Evolutionary conservation across 1,140 invertebrate species (phyloP).

Genomic region (Formica exsecta): DNA sequence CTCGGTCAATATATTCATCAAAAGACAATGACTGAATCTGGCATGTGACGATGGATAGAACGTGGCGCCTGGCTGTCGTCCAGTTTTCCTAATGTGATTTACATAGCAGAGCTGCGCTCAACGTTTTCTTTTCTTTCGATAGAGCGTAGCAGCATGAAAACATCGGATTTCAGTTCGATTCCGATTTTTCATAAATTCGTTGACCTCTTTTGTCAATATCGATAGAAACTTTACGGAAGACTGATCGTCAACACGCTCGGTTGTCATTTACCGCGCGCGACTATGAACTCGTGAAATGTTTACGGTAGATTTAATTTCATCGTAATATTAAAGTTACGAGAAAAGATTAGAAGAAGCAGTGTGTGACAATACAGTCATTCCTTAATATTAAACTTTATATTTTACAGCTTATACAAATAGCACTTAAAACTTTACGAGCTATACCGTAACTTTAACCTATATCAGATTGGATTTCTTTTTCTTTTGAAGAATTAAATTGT

Average conservation of each 20-base stretch:
- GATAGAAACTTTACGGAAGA: slow-evolving; percentile 9
- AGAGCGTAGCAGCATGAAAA: slow-evolving; percentile 30
- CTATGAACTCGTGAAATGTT: background rate
- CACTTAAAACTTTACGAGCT: background rate
- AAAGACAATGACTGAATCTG: background rate
- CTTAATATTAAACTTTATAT: background rate
- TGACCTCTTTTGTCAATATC: background rate
- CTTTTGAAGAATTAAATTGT: background rate
- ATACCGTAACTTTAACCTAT: background rate
- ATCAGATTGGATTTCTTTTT: background rate
- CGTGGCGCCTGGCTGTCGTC: slow-evolving; percentile 56
- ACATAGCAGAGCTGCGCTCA: slow-evolving; percentile 47
- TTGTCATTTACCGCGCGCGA: slow-evolving; percentile 15
- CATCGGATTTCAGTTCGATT: slow-evolving; percentile 35
- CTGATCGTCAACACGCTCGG: background rate
- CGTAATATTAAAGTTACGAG: background rate
- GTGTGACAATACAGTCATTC: background rate
- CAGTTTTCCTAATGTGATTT: slow-evolving; percentile 63
- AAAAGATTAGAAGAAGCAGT: background rate
- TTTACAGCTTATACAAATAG: background rate
- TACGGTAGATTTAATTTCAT: background rate
- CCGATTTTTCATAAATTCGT: slow-evolving; percentile 42
- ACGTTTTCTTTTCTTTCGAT: slow-evolving; percentile 35
- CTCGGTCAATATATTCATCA: background rate
- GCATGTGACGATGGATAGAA: background rate